A percentile compares a stretch with the other conserved stretches of the same genome.
Evolutionary conservation across 2,797 vertebrate genomes (phyloP).

Genomic region (Sebastes nivosus): DNA sequence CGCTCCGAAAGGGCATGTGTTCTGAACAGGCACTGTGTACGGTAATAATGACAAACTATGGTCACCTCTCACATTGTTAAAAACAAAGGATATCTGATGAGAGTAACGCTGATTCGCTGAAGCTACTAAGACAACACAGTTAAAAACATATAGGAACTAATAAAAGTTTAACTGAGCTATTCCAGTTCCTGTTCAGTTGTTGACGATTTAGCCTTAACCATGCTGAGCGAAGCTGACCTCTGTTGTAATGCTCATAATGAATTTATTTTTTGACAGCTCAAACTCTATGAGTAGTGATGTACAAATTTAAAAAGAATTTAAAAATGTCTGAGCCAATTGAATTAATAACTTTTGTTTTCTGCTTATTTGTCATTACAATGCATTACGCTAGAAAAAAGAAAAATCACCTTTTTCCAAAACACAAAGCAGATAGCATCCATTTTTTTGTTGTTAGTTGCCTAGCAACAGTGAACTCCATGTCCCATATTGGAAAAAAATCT

Average conservation of each 20-base stretch:
- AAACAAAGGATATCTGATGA: not conserved
- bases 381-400: not conserved
- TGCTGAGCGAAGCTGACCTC: not conserved
- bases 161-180: not conserved
- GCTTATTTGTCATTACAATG: not conserved
- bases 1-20: no score
- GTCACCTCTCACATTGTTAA: not conserved
- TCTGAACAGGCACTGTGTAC: not conserved
- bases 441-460: not conserved
- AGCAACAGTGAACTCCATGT: not conserved
- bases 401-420: not conserved
- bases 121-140: not conserved
- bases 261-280: not conserved
- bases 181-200: not conserved
- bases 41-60: not conserved
- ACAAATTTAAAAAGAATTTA: not conserved
- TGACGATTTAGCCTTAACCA: not conserved
- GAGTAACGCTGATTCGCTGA: not conserved
- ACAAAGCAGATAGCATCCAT: not conserved
- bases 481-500: not conserved
- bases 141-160: not conserved
- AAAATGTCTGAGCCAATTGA: not conserved
- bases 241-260: not conserved
- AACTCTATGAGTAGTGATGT: not conserved
- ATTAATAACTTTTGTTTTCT: not conserved